phyloP scores from a whole-genome alignment of 2,113 vertebrate species.

The Phoenicopterus ruber region DNA sequence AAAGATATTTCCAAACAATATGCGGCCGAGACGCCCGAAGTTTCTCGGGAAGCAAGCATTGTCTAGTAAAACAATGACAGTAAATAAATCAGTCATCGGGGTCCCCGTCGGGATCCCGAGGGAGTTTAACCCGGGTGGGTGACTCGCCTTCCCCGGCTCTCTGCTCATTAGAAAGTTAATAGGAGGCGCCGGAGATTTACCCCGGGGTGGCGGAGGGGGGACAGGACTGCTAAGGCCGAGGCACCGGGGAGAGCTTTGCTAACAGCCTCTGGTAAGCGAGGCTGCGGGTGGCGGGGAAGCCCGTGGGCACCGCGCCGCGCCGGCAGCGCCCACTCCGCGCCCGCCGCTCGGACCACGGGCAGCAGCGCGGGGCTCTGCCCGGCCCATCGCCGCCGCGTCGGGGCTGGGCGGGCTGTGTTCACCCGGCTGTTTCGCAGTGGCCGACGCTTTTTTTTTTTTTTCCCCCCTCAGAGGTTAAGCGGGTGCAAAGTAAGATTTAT shows the following conservation, averaged over 20 bases:
- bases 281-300: not conserved
- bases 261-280: not conserved
- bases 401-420: not conserved
- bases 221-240: not conserved
- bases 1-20: not conserved
- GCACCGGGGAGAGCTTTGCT: not conserved
- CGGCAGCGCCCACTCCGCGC: not conserved
- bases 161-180: not conserved
- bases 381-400: not conserved
- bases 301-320: not conserved
- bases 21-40: not conserved
- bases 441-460: not conserved
- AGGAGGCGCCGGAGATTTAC: not conserved
- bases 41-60: not conserved
- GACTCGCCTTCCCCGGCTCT: not conserved
- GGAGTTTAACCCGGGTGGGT: not conserved
- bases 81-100: not conserved
- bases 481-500: constrained; percentile 17
- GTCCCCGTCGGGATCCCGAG: not conserved
- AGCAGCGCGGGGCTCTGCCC: not conserved
- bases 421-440: not conserved
- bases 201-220: not conserved
- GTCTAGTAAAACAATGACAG: not conserved
- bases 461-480: not conserved
- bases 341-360: not conserved